Percentiles rank a stretch among this genome's conserved stretches.
Conservation (phyloP, 2,113 vertebrate species). For the Arothron firmamentum region DNA sequence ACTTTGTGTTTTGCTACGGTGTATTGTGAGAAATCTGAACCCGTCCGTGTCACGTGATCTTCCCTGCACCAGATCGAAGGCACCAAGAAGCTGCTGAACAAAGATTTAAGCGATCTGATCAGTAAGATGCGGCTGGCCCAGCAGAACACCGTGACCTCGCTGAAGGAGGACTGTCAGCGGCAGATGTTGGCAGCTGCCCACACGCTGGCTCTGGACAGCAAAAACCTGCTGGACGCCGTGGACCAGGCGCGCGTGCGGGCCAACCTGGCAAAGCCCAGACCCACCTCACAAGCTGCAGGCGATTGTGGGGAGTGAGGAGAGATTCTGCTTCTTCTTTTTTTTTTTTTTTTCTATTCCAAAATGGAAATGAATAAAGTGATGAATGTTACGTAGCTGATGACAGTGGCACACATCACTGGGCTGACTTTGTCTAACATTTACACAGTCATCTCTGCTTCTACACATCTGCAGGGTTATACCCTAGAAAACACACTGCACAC, state of each 20-base stretch:
- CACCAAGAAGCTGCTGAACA: constrained; percentile 92
- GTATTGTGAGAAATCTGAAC: background rate
- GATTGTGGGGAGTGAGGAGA: background rate
- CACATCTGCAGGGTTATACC: too few relatives aligned
- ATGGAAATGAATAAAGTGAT: too few relatives aligned
- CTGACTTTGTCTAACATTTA: too few relatives aligned
- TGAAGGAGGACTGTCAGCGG: constrained; percentile 86
- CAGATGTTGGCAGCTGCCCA: constrained; percentile 93
- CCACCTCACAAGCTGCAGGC: constrained; percentile 72
- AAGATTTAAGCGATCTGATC: constrained; percentile 88
- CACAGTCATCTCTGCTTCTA: too few relatives aligned
- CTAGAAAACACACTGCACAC: too few relatives aligned
- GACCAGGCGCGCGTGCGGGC: constrained; percentile 88
- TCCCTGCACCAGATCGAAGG: constrained; percentile 75
- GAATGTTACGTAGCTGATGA: too few relatives aligned
- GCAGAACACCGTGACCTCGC: constrained; percentile 86
- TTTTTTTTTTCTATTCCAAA: too few relatives aligned
- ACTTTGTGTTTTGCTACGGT: too few relatives aligned
- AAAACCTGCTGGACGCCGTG: constrained; percentile 92
- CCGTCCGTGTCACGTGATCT: background rate
- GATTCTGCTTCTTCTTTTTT: too few relatives aligned
- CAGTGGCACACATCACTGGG: too few relatives aligned
- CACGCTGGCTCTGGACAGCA: constrained; percentile 89
- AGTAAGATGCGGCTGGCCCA: constrained; percentile 93
- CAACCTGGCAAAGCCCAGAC: constrained; percentile 74